Base-by-base conservation (phyloP, 2,888 invertebrate genomes). In the Tenthredo mesomela region DNA sequence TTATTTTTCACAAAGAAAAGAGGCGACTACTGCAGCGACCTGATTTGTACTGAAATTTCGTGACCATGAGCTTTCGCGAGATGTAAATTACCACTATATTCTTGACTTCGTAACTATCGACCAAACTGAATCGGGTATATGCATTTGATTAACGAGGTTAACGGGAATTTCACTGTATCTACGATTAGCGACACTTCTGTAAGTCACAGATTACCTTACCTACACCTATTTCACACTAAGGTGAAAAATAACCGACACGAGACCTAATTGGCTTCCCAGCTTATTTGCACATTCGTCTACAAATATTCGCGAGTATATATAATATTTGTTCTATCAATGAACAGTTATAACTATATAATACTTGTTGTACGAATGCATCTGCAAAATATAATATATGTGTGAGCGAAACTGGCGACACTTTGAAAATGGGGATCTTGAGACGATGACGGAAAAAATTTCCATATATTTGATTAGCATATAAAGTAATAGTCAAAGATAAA, bases 151-250 rank as follows among this genome's bases (percentile, higher is more conserved):
- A 25, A 4, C 54, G 54, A 77, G 33, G 7, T 18, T 33, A 40
- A 80, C 58, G 80, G 61, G 61, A 61, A 21, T 80, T 18, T 50
- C 77, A 18, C 77, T n/a, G 18, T 15, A 21, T 12, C 80, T 50
- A 61, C 40, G 54, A 78, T 78, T 61, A 61, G 80, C 61, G 61
- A 61, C 12, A 2, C 33, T 77, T 77, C n/a, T 15, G 50, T 18
- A 54, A 54, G 33, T 77, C n/a, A 5, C 37, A 80, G 9, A 40
- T 21, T 15, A 58, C 6, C 37, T 7, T 37, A 29, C 2, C 4
- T 54, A 58, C n/a, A 9, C 25, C 15, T 2, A 61, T 61, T 80
- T 61, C 5, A 37, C 58, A 58, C 80, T 15, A 37, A 80, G 40
- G 80, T 58, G 58, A 61, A 80, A 61, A n/a, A 80, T 33, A 25